Evolutionary conservation across 2,113 vertebrate genomes (phyloP).

Genomic region (Mormoops blainvillei): DNA sequence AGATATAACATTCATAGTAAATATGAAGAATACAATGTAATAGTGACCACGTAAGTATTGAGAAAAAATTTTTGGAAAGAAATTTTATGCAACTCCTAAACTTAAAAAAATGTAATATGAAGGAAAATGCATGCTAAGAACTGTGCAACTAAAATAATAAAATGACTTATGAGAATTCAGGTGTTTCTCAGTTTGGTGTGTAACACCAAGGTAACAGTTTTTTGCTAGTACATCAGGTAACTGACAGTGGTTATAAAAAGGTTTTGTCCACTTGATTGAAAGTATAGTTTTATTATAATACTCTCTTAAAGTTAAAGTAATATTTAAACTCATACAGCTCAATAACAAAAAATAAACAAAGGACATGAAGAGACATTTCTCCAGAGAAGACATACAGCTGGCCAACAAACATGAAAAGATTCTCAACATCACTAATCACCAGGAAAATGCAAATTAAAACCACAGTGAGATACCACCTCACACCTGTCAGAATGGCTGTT

Average conservation of each 20-base stretch:
- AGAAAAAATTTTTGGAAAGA: neutral
- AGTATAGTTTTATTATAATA: neutral
- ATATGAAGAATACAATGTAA: constrained; percentile 88
- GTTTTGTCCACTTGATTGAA: neutral
- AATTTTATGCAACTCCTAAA: neutral
- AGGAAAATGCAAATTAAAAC: neutral
- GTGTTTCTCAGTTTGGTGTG: neutral
- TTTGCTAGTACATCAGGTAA: neutral
- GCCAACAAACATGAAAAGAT: neutral
- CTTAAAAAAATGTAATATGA: neutral
- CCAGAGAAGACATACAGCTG: neutral
- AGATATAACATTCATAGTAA: constrained; percentile 88
- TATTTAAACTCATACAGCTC: neutral
- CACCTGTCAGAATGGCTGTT: neutral
- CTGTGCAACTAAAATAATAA: neutral
- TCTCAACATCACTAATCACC: neutral
- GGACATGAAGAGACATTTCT: neutral
- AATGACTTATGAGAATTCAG: neutral
- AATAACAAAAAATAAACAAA: neutral
- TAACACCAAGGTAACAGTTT: neutral
- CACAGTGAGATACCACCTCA: neutral
- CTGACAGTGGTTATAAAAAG: neutral
- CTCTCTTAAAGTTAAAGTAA: neutral
- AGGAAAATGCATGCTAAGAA: neutral
- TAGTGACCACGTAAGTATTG: constrained; percentile 93